Percentiles rank a stretch among this genome's conserved stretches.
Conservation (phyloP, 2,113 vertebrate genomes). For the Cynoglossus semilaevis region DNA sequence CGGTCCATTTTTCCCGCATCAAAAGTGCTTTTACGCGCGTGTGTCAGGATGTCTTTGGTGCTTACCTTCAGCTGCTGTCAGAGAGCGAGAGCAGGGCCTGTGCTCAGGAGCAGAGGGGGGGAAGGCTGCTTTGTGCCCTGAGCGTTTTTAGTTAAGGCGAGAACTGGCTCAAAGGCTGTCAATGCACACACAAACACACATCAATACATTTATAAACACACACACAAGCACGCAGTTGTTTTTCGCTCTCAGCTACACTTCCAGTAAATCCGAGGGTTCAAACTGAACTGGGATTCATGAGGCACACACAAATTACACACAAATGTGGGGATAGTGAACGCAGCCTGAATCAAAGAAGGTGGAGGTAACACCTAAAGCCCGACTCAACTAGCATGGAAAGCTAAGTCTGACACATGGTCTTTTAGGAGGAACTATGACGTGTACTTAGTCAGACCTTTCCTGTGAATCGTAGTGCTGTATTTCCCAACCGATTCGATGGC, state of each 20-base stretch:
- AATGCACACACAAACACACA: conserved; percentile 65
- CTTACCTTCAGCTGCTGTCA: conserved; percentile 80
- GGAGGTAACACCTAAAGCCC: conserved; percentile 16
- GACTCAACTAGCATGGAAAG: too few species aligned
- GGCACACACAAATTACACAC: conserved; percentile 35
- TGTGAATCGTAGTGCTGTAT: too few species aligned
- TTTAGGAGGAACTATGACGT: too few species aligned
- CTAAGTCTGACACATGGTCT: too few species aligned
- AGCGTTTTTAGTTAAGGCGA: conserved; percentile 77
- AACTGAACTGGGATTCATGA: conserved; percentile 57
- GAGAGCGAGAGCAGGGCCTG: conserved; percentile 66
- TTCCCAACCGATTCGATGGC: too few species aligned
- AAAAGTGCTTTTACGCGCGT: conserved; percentile 73
- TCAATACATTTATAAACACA: conserved; percentile 42
- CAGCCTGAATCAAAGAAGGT: conserved; percentile 58
- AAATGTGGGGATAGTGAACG: conserved; percentile 55
- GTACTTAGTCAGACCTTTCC: too few species aligned
- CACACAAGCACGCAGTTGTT: conserved; percentile 35
- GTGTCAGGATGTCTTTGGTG: conserved; percentile 79
- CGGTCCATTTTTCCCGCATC: conserved; percentile 78
- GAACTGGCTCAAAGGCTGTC: conserved; percentile 79
- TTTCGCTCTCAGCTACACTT: conserved; percentile 62
- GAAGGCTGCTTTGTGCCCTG: conserved; percentile 75
- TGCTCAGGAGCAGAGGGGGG: conserved; percentile 65
- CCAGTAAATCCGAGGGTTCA: conserved; percentile 63